Evolutionary conservation across 2,113 vertebrate genomes (phyloP), one percentile per base, ranked within the genome.

Genomic region (Pelobates fuscus): DNA sequence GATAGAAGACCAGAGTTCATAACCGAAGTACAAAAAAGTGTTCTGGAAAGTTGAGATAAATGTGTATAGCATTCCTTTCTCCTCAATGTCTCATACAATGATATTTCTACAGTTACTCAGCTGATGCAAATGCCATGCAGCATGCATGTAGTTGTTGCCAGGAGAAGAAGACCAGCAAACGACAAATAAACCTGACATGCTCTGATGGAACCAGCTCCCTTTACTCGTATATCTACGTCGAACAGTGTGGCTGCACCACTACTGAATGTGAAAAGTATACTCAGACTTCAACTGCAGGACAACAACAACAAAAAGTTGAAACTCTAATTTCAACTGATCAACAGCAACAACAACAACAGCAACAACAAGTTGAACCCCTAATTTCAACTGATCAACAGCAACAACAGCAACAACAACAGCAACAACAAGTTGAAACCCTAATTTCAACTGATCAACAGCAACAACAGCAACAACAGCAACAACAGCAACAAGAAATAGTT

Each of bases 61-160:
- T n/a, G n/a, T n/a, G n/a, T n/a, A n/a, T n/a, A n/a, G n/a, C n/a
- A n/a, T n/a, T n/a, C n/a, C n/a, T n/a, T n/a, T n/a, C n/a, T n/a
- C n/a, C 32, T n/a, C n/a, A 24, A 23, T 25, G 11, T 64, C 37
- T 20, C 20, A 41, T 24, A 44, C 2, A 27, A 25, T 25, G 4
- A 6, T 52, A 25, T 61, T 61, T 14, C 21, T 2, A 3, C 82
- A 93, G 92, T 30, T 92, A 90, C 58, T 91, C 90, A 3, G 26
- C 62, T 21, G 67, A 81, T 0, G 67, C 84, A 0, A 81, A 76
- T 18, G 5, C 0, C 0, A 44, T 89, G 80, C 46, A 83, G 44
- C 87, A 70, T 20, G 67, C 1, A 18, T 93, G 92, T 69, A 29
- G 25, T 0, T 93, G 92, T 18, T 93, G 92, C 78, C 88, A 81